Evolutionary conservation across 2,113 vertebrate species (phyloP), one percentile per base, ranked within the genome.

Genomic region (Balaenoptera acutorostrata): DNA sequence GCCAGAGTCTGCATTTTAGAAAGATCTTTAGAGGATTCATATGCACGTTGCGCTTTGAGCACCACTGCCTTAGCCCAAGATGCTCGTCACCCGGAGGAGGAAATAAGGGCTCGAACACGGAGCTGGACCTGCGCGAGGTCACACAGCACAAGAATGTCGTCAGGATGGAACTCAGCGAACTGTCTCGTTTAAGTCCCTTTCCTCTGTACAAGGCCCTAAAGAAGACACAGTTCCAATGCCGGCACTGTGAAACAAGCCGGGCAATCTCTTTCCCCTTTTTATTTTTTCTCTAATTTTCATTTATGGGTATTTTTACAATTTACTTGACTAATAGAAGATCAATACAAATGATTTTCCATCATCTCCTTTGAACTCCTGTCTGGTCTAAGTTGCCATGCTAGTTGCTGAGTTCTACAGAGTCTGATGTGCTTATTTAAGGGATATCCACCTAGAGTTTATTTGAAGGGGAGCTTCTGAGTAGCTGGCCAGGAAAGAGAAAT

Each of bases 281-380:
- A 31, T 72, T 83, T 91, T 93, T 88, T 80, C 23, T 96, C 52
- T 74, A 55, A 72, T 61, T 89, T 92, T 87, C 61, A 95, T 83
- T 78, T 69, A 84, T 31, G 33, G 8, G 23, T 55, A 55, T 74
- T 69, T 95, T 36, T 97, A n/a, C 41, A 90, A 69, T 59, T 90
- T 71, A 95, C 46, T 69, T 81, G 31, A 75, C 64, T 59, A 96
- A 91, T 36, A 97, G 36, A 89, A 94, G 96, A 87, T 39, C n/a
- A 83, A 87, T 66, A 13, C 5, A 57, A 95, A 72, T 88, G 57
- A 93, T 69, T 94, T 88, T 12, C 41, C 59, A 39, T 75, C 61
- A 25, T 78, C n/a, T 64, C 39, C 31, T 94, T 66, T n/a, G 63
- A 90, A 27, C 14, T 75, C n/a, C 71, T 94, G 46, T 86, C 41